A percentile compares a stretch with the other conserved stretches of the same genome.
These are phyloP conservation scores for Bucorvus abyssinicus DNA, from an alignment of 2,797 vertebrate species.

Conservation along the genomic window DNA sequence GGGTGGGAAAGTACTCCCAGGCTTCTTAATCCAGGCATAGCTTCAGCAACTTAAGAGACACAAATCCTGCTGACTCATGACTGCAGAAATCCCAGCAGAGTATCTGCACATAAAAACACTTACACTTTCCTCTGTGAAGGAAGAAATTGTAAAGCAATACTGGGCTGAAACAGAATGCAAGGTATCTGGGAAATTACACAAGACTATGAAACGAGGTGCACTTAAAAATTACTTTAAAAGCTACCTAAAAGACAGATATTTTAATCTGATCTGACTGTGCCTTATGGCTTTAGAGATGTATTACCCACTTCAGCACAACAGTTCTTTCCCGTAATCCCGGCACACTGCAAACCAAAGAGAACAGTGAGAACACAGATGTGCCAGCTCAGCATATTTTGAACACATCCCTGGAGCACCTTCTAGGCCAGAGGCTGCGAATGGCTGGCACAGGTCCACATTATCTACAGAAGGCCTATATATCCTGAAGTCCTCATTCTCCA, in stretches of 20 bases:
- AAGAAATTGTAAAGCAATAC: not conserved
- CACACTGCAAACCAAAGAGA: not conserved
- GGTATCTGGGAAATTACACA: not conserved
- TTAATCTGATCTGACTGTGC: not conserved
- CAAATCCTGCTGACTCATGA: slow-evolving; percentile 31
- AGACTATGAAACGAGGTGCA: not conserved
- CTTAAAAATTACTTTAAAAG: not conserved
- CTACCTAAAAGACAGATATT: not conserved
- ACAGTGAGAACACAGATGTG: not conserved
- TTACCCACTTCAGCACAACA: not conserved
- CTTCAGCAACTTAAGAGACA: not conserved
- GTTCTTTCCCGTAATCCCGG: not conserved
- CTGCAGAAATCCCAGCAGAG: not conserved
- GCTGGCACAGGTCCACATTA: not conserved
- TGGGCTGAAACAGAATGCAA: not conserved
- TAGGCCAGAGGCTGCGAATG: not conserved
- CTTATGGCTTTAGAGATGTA: not conserved
- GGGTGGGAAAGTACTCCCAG: not conserved
- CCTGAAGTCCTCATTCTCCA: not conserved
- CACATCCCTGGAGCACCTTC: not conserved
- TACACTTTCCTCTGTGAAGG: not conserved
- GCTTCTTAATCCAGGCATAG: not conserved
- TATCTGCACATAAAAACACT: not conserved
- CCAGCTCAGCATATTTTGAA: not conserved
- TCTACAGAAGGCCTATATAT: not conserved